Percentiles rank a stretch among this genome's conserved stretches.
Evolutionary conservation across 2,797 vertebrate species (phyloP).

Genomic region (Sternarchorhynchus goeldii): DNA sequence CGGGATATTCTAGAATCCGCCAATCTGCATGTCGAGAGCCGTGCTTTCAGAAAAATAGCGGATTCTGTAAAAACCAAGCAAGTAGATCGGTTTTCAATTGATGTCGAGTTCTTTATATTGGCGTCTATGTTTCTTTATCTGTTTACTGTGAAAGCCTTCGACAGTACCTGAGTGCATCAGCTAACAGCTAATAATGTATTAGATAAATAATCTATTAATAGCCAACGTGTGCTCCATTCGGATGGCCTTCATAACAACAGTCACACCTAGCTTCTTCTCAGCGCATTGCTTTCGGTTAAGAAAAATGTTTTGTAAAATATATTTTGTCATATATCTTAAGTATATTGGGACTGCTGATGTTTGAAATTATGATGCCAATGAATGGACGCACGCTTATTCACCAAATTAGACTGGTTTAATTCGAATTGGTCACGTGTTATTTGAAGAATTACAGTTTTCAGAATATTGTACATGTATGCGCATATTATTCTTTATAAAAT

Average conservation of each 20-base stretch:
- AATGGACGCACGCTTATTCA: conserved; percentile 66
- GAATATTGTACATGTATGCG: not conserved
- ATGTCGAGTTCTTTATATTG: not conserved
- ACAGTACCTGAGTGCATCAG: not conserved
- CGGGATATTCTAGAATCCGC: too few species aligned
- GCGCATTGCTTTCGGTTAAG: not conserved
- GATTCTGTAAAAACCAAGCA: too few species aligned
- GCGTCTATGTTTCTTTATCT: not conserved
- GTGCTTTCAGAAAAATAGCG: too few species aligned
- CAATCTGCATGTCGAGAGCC: too few species aligned
- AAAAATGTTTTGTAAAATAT: not conserved
- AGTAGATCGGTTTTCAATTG: too few species aligned
- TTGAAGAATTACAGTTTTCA: conserved; percentile 47
- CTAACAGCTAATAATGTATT: not conserved
- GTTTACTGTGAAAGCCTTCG: not conserved
- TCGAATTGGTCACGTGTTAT: conserved; percentile 57
- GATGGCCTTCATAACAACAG: not conserved
- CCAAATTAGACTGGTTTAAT: conserved; percentile 72
- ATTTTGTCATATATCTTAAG: not conserved
- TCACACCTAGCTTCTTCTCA: not conserved
- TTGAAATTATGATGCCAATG: conserved; percentile 31
- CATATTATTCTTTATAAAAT: too few species aligned
- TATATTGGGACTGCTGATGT: not conserved
- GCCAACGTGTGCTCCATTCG: conserved; percentile 18
- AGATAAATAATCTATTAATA: conserved; percentile 49